Base-by-base conservation (phyloP, 2,888 invertebrate genomes). In the Tuta absoluta region DNA sequence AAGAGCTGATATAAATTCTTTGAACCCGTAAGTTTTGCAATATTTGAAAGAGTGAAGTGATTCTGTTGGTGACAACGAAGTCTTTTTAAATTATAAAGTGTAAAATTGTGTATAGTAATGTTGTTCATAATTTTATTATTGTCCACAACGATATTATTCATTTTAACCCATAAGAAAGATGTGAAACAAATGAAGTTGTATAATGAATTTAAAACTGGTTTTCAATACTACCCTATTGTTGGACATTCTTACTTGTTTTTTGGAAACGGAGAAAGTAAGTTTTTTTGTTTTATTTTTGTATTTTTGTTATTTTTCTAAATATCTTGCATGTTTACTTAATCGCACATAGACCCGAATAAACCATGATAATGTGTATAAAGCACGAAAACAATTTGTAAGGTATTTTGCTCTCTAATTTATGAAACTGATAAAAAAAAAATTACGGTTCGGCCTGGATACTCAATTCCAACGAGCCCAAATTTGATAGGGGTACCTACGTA, bases 181-280 rank as follows among this genome's bases (percentile, higher is more conserved):
- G n/a, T 14, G 2, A 28, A 24, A 28, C 23, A n/a, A 1, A n/a
- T 24, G 28, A 28, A 24, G 56, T 56, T 56, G 23, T 56, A 56
- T n/a, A 56, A 56, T 28, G 11, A 24, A n/a, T 56, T 56, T 14
- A 56, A 24, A n/a, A 28, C 56, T 0, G 23, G 24, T 14, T 56
- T 56, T 2, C 12, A n/a, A 24, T n/a, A 3, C 10, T 28, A 28
- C n/a, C 56, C 56, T 28, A 24, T 56, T n/a, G 28, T 56, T n/a
- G 24, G 24, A 56, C 56, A 56, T 56, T 24, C 28, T 12, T 56
- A 56, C 28, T 23, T 28, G 28, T 28, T 56, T 28, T 28, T n/a
- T 56, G 56, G 56, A 12, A 12, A 24, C 12, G 28, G 23, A 23
- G 56, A 56, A 56, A n/a, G 56, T 56, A 56, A 56, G 56, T 28